A percentile compares a stretch with the other conserved stretches of the same genome.
phyloP scores from a whole-genome alignment of 2,113 vertebrate genomes.

The Monopterus albus region DNA sequence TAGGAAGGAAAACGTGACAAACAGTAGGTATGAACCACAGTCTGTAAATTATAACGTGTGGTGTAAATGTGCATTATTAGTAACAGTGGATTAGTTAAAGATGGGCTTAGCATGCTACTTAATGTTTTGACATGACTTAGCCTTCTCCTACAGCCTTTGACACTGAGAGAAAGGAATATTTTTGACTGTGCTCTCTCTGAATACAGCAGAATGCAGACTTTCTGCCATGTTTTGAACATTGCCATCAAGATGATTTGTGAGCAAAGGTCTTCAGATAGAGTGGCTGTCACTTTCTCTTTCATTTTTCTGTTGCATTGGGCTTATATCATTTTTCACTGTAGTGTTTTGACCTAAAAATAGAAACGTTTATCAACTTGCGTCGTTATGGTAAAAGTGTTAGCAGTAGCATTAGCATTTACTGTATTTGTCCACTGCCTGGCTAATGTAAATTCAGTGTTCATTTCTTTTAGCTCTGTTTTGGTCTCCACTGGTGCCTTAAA shows the following conservation, averaged over 20 bases:
- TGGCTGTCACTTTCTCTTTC: background rate
- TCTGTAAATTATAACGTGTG: slow-evolving; percentile 16
- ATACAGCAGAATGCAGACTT: background rate
- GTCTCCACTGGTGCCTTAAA: too few relatives aligned
- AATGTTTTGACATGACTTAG: slow-evolving; percentile 54
- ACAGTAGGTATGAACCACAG: background rate
- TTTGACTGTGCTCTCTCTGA: background rate
- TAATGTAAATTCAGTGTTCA: too few relatives aligned
- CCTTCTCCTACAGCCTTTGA: slow-evolving; percentile 28
- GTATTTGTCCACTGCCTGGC: too few relatives aligned
- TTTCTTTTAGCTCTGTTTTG: too few relatives aligned
- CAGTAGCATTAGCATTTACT: too few relatives aligned
- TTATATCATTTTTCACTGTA: too few relatives aligned
- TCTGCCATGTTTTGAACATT: background rate
- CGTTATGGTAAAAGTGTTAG: too few relatives aligned
- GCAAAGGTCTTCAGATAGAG: background rate
- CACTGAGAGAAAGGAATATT: slow-evolving; percentile 23
- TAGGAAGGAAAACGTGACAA: background rate
- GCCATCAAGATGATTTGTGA: background rate
- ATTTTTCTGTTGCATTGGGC: slow-evolving; percentile 15
- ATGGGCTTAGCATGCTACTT: slow-evolving; percentile 44
- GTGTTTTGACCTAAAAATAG: too few relatives aligned
- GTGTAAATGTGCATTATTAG: slow-evolving; percentile 59
- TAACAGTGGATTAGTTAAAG: slow-evolving; percentile 66
- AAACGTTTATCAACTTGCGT: too few relatives aligned